Base-by-base conservation (phyloP, 2,888 invertebrate genomes). In the Drosophila eohydei region DNA sequence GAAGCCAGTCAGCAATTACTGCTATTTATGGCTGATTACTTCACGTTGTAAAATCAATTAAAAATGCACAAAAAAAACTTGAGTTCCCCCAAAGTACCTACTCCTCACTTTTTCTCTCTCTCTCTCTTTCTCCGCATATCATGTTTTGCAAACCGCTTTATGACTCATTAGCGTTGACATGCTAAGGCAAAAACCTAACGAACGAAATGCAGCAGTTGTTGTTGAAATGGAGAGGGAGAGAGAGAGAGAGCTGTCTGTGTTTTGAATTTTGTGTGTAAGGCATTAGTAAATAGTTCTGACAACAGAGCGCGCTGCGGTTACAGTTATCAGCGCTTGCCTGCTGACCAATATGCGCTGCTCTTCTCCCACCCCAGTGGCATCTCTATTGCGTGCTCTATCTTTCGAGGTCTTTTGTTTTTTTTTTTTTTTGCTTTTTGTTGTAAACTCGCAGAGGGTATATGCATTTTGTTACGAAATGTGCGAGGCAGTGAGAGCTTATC, bases 11-110 rank as follows among this genome's bases (percentile, higher is more conserved):
- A 60, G 89, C 85, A 86, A 86, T 86, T 86, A 89, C 83, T 74
- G 86, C 88, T 89, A 89, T 86, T 84, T 84, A 78, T 79, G 85
- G 78, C 74, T 81, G 85, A 89, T 86, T 86, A 89, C 85, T 89
- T 86, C 85, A 89, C 81, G 89, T 87, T 84, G 84, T 83, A 75
- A 80, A 85, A 87, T 85, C 89, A 85, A 85, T 89, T 89, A 87
- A 85, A 85, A 85, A 85, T 85, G 66, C 84, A 85, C 87, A 61
- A 76, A 83, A 61, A 83, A 61, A 73, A 83, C 83, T 81, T 60
- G 34, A 77, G 44, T n/a, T n/a, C 44, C 52, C 4, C 32, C 7
- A 41, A 11, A 32, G 41, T 26, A 16, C 30, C 1, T 5, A 9
- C 32, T 26, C 55, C 41, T n/a, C 38, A 1, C 28, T 4, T 30